These are phyloP conservation scores for Augochlora pura DNA, from an alignment of 1,140 invertebrate genomes.

Conservation along the genomic window DNA sequence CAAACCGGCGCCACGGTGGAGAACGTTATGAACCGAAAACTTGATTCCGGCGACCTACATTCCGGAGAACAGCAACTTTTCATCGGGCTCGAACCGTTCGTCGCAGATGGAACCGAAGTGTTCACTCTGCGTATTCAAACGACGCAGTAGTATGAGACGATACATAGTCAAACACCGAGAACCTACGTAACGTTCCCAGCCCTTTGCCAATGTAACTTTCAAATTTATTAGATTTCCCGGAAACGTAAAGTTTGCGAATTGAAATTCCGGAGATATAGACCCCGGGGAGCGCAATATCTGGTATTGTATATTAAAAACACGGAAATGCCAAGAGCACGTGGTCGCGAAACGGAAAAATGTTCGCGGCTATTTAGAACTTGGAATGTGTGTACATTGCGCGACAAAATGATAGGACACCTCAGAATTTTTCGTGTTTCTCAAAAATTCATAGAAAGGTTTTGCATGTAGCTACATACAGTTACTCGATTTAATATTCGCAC, in stretches of 20 bases:
- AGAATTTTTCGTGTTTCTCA: no score
- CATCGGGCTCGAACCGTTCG: neutral
- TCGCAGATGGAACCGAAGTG: neutral
- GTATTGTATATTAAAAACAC: neutral
- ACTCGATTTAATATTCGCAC: no score
- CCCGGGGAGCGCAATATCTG: neutral
- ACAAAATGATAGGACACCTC: no score
- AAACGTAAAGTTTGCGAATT: constrained; percentile 17
- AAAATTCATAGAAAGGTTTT: no score
- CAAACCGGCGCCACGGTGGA: constrained; percentile 12
- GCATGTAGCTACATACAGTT: no score
- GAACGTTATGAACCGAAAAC: constrained; percentile 40
- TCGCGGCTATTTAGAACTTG: no score
- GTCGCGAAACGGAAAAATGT: no score
- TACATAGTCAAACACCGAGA: neutral
- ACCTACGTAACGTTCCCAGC: neutral
- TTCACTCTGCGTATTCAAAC: neutral
- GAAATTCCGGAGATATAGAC: constrained; percentile 24
- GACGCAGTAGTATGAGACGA: neutral
- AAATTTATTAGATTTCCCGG: constrained; percentile 1
- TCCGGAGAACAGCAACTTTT: constrained; percentile 13
- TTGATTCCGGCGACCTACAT: constrained; percentile 18
- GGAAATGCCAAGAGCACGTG: no score
- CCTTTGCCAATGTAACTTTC: neutral
- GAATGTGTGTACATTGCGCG: no score